Base-by-base conservation (phyloP, 2,888 invertebrate species). In the Polymixis lichenea region DNA sequence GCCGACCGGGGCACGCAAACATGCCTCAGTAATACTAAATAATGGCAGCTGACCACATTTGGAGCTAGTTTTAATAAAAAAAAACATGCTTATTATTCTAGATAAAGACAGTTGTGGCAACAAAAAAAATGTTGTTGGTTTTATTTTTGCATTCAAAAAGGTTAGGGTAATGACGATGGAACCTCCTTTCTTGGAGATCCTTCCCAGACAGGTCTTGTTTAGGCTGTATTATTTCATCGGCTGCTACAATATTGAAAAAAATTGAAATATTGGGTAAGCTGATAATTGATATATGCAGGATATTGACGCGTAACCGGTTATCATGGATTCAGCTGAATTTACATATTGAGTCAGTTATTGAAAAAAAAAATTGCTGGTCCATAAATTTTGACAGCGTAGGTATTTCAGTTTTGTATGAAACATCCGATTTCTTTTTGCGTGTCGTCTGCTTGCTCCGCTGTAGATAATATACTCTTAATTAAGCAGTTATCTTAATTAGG, bases 21-120 rank as follows among this genome's bases (percentile, higher is more conserved):
- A 70, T 78, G 66, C 79, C 65, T 73, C 19, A 25, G 46, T 84
- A 74, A 74, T 77, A 82, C 77, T 61, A 80, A 84, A 82, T 69
- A 46, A 58, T 70, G 80, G 82, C 82, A 87, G 84, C 81, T 87
- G 82, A 86, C 70, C 62, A 65, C 64, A 67, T 86, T 79, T 13
- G 77, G 74, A 55, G 28, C 62, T 82, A 71, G 69, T 74, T 80
- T 80, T n/a, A 32, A 53, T 62, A 53, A 70, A 76, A 77, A 72
- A 84, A 11, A n/a, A n/a, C n/a, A n/a, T n/a, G n/a, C n/a, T n/a
- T n/a, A 15, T 5, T 66, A 51, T 51, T 51, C 15, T 51, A 22
- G 28, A 1, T 68, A 70, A 9, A 67, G 56, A 78, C 64, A 78
- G 49, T 17, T n/a, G 55, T 1, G 9, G 51, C 49, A 43, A 19